Evolutionary conservation across 37 sponge, comb jelly and placozoan species (phyloP).

Genomic region (Ianthella basta): DNA sequence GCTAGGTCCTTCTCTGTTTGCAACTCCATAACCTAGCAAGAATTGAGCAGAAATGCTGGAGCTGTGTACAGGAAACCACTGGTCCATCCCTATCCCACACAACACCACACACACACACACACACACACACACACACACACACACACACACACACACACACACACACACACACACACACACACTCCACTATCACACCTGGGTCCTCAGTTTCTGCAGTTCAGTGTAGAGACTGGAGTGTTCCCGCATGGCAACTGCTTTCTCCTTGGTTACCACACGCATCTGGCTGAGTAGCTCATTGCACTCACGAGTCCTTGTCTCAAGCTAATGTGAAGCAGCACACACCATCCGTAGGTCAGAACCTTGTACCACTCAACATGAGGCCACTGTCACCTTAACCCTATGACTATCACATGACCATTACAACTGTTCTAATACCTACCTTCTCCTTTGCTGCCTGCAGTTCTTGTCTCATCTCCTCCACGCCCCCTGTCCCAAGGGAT

Average conservation of each 20-base stretch:
- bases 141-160: not conserved
- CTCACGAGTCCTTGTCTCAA: not conserved
- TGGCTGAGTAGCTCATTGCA: not conserved
- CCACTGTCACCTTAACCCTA: too few relatives aligned
- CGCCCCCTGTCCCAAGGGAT: too few relatives aligned
- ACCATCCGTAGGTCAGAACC: not conserved
- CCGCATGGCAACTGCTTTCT: slow-evolving; percentile 67
- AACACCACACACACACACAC: too few relatives aligned
- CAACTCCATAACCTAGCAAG: slow-evolving; percentile 15
- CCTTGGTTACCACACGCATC: slow-evolving; percentile 37
- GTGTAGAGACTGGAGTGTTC: slow-evolving; percentile 57
- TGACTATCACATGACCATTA: too few relatives aligned
- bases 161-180: slow-evolving; percentile 40
- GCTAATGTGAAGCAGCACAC: not conserved
- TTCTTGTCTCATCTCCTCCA: not conserved
- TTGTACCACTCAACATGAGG: not conserved
- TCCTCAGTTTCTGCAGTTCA: slow-evolving; percentile 53
- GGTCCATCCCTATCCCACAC: not conserved
- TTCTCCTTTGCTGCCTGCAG: slow-evolving; percentile 22
- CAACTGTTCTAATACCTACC: slow-evolving; percentile 3
- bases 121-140: not conserved
- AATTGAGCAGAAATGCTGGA: not conserved
- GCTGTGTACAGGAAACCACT: not conserved
- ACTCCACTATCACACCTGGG: slow-evolving; percentile 32
- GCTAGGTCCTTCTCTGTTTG: slow-evolving; percentile 59